Conservation (phyloP, 2,888 invertebrate species). For the Teinopalpus imperialis region DNA sequence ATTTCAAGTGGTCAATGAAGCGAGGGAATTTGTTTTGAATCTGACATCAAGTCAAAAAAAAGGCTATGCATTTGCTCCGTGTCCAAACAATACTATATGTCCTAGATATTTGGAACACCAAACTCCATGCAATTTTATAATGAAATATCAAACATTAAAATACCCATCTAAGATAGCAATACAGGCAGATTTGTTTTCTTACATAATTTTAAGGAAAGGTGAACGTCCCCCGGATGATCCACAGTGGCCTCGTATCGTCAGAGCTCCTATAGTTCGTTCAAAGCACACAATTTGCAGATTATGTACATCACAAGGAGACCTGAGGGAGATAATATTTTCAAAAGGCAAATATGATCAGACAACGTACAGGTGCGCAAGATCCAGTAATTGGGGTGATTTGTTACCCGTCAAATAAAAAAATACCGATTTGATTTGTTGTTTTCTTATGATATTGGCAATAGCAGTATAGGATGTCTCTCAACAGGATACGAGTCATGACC, state of each 20-base stretch:
- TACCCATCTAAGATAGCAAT: constrained; percentile 66
- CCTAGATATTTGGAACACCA: constrained; percentile 85
- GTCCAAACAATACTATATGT: constrained; percentile 91
- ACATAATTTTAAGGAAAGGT: constrained; percentile 92
- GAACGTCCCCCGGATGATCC: constrained; percentile 66
- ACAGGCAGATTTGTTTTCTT: constrained; percentile 85
- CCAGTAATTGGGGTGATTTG: constrained; percentile 90
- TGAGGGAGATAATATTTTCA: constrained; percentile 90
- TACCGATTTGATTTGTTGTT: background rate
- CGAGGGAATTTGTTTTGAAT: constrained; percentile 89
- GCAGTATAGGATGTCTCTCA: too few species aligned
- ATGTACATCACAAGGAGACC: constrained; percentile 87
- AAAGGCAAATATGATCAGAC: constrained; percentile 88
- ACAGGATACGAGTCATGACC: too few species aligned
- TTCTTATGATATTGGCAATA: too few species aligned
- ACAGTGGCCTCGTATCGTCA: constrained; percentile 91
- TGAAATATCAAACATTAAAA: constrained; percentile 82
- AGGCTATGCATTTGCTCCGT: constrained; percentile 90
- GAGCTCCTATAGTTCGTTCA: constrained; percentile 85
- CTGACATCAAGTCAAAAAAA: constrained; percentile 53
- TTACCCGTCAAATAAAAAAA: constrained; percentile 83
- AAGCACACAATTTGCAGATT: constrained; percentile 89
- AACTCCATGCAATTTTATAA: constrained; percentile 90
- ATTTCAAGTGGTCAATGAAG: constrained; percentile 91
- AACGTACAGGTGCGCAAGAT: constrained; percentile 87